Evolutionary conservation across 2,113 vertebrate genomes (phyloP).

Genomic region (Martes martes): DNA sequence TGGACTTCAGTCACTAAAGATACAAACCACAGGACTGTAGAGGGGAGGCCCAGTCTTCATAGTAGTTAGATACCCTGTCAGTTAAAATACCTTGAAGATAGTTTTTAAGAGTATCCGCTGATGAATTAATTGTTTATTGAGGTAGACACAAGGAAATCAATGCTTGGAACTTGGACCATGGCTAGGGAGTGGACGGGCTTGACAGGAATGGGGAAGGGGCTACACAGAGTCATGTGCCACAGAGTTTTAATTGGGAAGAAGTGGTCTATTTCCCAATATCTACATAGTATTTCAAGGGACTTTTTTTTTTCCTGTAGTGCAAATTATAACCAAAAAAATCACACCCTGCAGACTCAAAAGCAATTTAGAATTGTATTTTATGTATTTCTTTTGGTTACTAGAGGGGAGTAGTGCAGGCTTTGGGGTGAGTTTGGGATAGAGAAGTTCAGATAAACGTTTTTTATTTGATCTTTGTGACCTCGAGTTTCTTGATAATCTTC

Average conservation of each 20-base stretch:
- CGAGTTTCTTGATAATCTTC: background rate
- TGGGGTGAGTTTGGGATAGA: background rate
- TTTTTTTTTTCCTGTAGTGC: background rate
- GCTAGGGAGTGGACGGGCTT: background rate
- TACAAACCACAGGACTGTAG: background rate
- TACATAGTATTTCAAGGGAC: background rate
- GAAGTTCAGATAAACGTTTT: background rate
- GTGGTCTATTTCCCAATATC: background rate
- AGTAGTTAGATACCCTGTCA: background rate
- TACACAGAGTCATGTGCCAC: fast-evolving
- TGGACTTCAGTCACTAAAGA: background rate
- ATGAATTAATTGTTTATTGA: background rate
- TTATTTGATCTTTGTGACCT: background rate
- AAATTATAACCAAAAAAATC: background rate
- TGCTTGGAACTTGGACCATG: background rate
- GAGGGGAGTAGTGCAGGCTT: background rate
- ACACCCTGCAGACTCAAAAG: background rate
- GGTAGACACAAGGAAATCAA: background rate
- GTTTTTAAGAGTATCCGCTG: background rate
- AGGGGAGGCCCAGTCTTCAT: no score
- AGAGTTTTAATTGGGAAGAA: background rate
- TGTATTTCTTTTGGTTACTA: background rate
- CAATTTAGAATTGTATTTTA: background rate
- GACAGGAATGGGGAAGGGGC: background rate
- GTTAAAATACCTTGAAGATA: background rate